Base-by-base conservation (phyloP, 1,140 invertebrate species). In the Drosophila eugracilis region DNA sequence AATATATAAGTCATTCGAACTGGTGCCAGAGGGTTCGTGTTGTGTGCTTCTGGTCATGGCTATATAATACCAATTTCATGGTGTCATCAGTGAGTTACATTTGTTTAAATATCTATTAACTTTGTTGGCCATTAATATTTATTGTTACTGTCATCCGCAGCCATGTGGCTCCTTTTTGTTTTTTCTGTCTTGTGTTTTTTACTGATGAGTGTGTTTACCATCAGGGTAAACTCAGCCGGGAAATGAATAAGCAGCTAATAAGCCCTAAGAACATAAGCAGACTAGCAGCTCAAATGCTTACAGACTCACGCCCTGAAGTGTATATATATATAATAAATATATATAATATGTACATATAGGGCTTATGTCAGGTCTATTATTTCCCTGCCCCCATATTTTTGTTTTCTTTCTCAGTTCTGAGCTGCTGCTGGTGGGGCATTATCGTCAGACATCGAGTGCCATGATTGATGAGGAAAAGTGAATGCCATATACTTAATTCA, bases 31-130 rank as follows among this genome's bases (percentile, higher is more conserved):
- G 14, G 12, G 15, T 44, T 57, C 17, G 22, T 48, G 55, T 30
- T 19, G 37, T 34, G 17, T 55, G 42, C 2, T 63, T 28, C 26
- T 67, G 36, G 60, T 44, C 66, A 69, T 73, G 60, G 66, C 59
- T 55, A 73, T 73, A 76, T 65, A 85, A 86, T 85, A 69, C 69
- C 75, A 76, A 66, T 70, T 86, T 86, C 62, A 69, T 48, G 72
- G 50, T 58, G 73, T 45, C 62, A 67, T 24, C 22, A 44, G 7
- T 12, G 36, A 28, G 62, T 67, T 44, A 53, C 47, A 67, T 69
- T 67, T 69, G 48, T 69, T 67, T 69, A 67, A 69, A 69, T 69
- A 53, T 53, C 65, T 67, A 67, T 67, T 67, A 32, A 67, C 36
- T 67, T 7, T 37, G 26, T 42, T 12, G 19, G 48, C 48, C 48